A percentile compares a stretch with the other conserved stretches of the same genome.
Evolutionary conservation across 2,797 vertebrate genomes (phyloP).

Genomic region (Muscicapa striata): DNA sequence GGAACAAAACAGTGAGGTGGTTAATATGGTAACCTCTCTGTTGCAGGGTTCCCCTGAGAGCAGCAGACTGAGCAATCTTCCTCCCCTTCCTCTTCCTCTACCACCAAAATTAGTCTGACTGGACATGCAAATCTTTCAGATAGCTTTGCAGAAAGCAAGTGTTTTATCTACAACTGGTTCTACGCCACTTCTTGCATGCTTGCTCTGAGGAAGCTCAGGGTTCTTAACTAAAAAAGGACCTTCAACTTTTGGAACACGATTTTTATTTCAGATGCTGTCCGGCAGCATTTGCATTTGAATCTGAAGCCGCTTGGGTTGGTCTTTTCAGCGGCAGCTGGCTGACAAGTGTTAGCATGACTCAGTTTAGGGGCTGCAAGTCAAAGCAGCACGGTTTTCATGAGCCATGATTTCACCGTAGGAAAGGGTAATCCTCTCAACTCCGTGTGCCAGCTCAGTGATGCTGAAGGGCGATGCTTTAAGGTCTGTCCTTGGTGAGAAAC

Average conservation of each 20-base stretch:
- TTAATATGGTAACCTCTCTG: slow-evolving; percentile 48
- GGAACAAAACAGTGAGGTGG: slow-evolving; percentile 66
- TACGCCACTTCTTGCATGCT: not conserved
- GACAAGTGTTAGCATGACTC: not conserved
- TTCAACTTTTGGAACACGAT: not conserved
- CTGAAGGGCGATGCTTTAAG: not conserved
- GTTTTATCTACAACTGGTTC: slow-evolving; percentile 20
- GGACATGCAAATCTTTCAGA: not conserved
- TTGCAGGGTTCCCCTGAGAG: slow-evolving; percentile 45
- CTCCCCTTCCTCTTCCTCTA: not conserved
- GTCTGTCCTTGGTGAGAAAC: not conserved
- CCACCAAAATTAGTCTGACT: slow-evolving; percentile 16
- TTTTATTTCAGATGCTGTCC: slow-evolving; percentile 3
- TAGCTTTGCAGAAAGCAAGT: slow-evolving; percentile 20
- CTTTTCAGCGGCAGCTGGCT: not conserved
- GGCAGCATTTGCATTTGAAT: not conserved
- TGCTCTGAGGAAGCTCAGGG: not conserved
- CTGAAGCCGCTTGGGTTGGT: slow-evolving; percentile 14
- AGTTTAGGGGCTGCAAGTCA: not conserved
- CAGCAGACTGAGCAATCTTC: slow-evolving; percentile 19
- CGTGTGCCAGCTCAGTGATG: not conserved
- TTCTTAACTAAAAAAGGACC: not conserved
- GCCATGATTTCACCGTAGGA: not conserved
- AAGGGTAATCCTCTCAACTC: not conserved
- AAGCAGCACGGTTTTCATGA: not conserved